A percentile compares a stretch with the other conserved stretches of the same genome.
Evolutionary conservation across 2,797 vertebrate species (phyloP).

Genomic region (Rousettus madagascariensis): DNA sequence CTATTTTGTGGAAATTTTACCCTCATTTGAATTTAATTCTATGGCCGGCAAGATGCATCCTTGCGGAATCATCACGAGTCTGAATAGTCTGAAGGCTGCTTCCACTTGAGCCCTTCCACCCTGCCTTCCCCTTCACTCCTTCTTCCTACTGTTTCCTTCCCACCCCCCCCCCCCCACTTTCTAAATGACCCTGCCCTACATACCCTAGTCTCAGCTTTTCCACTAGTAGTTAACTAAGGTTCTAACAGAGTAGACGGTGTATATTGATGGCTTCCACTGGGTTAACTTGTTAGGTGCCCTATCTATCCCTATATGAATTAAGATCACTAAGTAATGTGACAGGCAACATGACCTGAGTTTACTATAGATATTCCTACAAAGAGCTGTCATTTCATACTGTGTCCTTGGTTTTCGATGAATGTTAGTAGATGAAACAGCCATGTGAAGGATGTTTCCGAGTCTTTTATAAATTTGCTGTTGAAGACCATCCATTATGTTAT

Average conservation of each 20-base stretch:
- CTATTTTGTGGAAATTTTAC: not conserved
- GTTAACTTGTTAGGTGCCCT: not conserved
- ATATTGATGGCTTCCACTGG: not conserved
- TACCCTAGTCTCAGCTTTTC: not conserved
- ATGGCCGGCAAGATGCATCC: not conserved
- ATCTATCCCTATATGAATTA: not conserved
- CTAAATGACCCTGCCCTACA: not conserved
- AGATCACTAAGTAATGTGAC: not conserved
- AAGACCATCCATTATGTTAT: not conserved
- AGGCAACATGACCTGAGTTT: not conserved
- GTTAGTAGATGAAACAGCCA: not conserved
- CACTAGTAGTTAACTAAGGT: not conserved
- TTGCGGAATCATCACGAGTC: not conserved
- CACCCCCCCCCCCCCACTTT: not conserved
- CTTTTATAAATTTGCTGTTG: constrained; percentile 8
- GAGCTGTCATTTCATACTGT: not conserved
- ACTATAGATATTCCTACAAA: not conserved
- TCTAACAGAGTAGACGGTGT: too few relatives aligned
- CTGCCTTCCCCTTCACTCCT: not conserved
- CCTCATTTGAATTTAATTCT: not conserved
- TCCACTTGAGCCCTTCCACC: not conserved
- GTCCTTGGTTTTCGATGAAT: not conserved
- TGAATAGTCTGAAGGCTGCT: not conserved
- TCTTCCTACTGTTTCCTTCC: not conserved
- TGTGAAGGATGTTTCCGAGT: not conserved